Percentiles rank a stretch among this genome's conserved stretches.
phyloP scores from a whole-genome alignment of 2,888 invertebrate species.

The Cheilosia impressa region DNA sequence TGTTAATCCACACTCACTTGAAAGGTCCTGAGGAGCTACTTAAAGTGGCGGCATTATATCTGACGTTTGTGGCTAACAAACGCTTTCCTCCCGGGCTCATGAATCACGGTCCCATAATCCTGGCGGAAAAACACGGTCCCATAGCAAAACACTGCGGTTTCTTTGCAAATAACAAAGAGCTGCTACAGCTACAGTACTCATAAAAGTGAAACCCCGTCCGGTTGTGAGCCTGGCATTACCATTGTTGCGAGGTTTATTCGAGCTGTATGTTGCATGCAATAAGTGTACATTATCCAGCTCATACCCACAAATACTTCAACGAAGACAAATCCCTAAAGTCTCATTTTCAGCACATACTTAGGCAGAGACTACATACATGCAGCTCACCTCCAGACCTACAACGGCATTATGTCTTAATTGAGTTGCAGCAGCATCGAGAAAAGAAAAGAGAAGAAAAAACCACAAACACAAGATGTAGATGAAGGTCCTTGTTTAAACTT shows the following conservation, averaged over 20 bases:
- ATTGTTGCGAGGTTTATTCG: conserved; percentile 32
- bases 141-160: conserved; percentile 25
- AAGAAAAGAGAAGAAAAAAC: conserved; percentile 2
- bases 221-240: conserved; percentile 36
- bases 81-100: too few relatives aligned
- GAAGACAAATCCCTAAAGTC: conserved; percentile 40
- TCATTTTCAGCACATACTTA: conserved; percentile 24
- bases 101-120: too few relatives aligned
- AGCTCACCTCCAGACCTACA: conserved; percentile 36
- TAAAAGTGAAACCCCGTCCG: conserved; percentile 58
- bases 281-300: background rate
- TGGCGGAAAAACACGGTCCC: too few relatives aligned
- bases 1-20: too few relatives aligned
- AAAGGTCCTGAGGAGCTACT: too few relatives aligned
- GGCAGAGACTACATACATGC: conserved; percentile 1
- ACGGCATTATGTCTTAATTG: conserved; percentile 54
- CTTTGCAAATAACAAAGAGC: conserved; percentile 20
- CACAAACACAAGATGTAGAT: background rate
- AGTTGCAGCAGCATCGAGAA: conserved; percentile 43
- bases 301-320: conserved; percentile 22
- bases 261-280: background rate
- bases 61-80: too few relatives aligned
- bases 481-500: conserved; percentile 43
- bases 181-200: conserved; percentile 12
- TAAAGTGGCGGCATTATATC: too few relatives aligned